These are phyloP conservation scores for Onychomys arenicola DNA, from an alignment of 2,797 vertebrate genomes.

Conservation along the genomic window DNA sequence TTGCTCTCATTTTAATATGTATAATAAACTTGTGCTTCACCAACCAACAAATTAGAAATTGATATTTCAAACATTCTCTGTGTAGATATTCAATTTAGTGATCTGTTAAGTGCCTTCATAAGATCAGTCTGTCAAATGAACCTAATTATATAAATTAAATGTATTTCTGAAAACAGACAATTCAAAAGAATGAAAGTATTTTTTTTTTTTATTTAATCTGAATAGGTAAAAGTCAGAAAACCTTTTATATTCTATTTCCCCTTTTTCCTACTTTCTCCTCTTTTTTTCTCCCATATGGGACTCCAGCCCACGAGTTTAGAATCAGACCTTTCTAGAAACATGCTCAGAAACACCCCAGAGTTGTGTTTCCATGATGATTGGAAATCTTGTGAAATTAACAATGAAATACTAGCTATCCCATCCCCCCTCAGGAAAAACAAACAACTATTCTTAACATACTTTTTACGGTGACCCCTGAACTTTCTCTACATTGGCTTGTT, in stretches of 20 bases:
- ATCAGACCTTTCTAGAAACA: not conserved
- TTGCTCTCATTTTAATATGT: not conserved
- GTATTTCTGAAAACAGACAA: constrained; percentile 48
- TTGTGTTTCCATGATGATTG: not conserved
- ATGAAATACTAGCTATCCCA: not conserved
- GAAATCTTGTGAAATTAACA: not conserved
- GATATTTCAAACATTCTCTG: not conserved
- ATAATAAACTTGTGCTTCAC: not conserved
- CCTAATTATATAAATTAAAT: constrained; percentile 16
- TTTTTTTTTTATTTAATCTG: constrained; percentile 41
- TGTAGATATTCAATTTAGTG: constrained; percentile 34
- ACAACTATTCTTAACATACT: not conserved
- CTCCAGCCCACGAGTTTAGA: not conserved
- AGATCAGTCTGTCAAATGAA: not conserved
- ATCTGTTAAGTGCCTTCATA: constrained; percentile 21
- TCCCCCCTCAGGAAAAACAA: too few relatives aligned
- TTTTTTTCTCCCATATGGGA: not conserved
- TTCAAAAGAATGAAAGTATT: not conserved
- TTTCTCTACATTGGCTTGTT: not conserved
- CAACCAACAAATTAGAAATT: not conserved
- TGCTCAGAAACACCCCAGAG: not conserved
- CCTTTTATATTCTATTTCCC: not conserved
- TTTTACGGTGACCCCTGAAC: not conserved
- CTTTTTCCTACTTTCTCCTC: not conserved
- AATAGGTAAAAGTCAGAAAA: constrained; percentile 31